A percentile compares a stretch with the other conserved stretches of the same genome.
Conservation (phyloP, 2,797 vertebrate species). For the Tokudaia muenninki region DNA sequence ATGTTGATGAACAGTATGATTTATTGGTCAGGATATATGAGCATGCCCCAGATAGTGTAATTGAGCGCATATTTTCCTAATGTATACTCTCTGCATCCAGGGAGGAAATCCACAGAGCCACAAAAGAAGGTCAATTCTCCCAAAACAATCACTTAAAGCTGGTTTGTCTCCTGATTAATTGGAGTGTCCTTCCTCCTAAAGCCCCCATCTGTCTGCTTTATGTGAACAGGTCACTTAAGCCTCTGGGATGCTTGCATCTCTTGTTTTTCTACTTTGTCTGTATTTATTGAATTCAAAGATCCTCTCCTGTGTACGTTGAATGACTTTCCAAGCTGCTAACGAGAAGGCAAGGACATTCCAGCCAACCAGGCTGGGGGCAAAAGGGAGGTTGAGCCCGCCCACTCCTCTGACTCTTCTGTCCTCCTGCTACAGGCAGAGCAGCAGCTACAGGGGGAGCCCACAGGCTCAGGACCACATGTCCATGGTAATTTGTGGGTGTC, state of each 20-base stretch:
- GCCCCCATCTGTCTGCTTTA: not conserved
- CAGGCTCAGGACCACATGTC: not conserved
- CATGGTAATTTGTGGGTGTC: not conserved
- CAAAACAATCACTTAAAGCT: not conserved
- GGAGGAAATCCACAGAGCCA: not conserved
- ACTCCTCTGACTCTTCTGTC: not conserved
- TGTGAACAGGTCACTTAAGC: not conserved
- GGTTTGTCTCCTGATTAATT: not conserved
- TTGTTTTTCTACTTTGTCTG: conserved; percentile 24
- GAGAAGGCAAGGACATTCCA: not conserved
- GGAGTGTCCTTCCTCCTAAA: not conserved
- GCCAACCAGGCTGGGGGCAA: not conserved
- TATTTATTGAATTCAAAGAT: not conserved
- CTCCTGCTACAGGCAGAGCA: not conserved
- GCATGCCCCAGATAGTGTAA: not conserved
- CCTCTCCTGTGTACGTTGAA: not conserved
- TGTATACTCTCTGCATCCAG: not conserved
- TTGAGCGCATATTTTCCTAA: too few species aligned
- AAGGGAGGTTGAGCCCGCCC: not conserved
- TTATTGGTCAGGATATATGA: not conserved
- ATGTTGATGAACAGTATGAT: not conserved
- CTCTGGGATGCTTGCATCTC: not conserved
- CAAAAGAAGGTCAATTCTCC: not conserved
- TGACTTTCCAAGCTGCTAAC: not conserved
- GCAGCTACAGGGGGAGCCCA: not conserved